Base-by-base conservation (phyloP, 2,113 vertebrate genomes). In the Pimephales promelas region DNA sequence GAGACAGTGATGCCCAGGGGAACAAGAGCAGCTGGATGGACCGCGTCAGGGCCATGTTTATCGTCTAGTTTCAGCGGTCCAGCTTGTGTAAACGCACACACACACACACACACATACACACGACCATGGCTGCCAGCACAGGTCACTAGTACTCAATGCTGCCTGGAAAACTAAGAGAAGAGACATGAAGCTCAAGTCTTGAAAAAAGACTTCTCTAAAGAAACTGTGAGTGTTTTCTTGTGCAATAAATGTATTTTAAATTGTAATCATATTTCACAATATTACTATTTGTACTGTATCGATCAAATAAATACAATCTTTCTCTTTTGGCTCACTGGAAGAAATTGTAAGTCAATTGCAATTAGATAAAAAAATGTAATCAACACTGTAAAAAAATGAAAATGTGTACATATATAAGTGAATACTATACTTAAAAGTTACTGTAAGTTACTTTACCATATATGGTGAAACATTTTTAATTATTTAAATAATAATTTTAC, bases 1-100 rank as follows among this genome's bases (percentile, higher is more conserved):
- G 31, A 70, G 64, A 56, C 79, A 40, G 79, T 56, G 79, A 81
- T 56, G 26, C 43, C 26, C 40, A 45, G 61, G 71, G 61, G 54
- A 52, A 76, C 20, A 13, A 16, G 22, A 81, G 59, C 47, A 54
- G 73, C 47, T 83, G 83, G 75, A 85, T 78, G 24, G 68, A 49
- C 8, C 8, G 40, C 24, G 86, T 72, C 64, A 77, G 82, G 26
- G 34, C 74, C 3, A 31, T 43, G 22, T 68, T 78, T 40, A 72
- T 13, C 2, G 7, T 7, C 7, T 54, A 54, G 52, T 9, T 54
- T 7, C 52, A 54, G 52, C 2, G 52, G 7, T n/a, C n/a, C 87
- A 87, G 76, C 66, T 31, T 43, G 45, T 11, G 31, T 54, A 66
- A 40, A 47, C 45, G 59, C n/a, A 47, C 31, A 83, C 64, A 52